A percentile compares a stretch with the other conserved stretches of the same genome.
These are phyloP conservation scores for Vireo altiloquus DNA, from an alignment of 2,113 vertebrate species.

Conservation along the genomic window DNA sequence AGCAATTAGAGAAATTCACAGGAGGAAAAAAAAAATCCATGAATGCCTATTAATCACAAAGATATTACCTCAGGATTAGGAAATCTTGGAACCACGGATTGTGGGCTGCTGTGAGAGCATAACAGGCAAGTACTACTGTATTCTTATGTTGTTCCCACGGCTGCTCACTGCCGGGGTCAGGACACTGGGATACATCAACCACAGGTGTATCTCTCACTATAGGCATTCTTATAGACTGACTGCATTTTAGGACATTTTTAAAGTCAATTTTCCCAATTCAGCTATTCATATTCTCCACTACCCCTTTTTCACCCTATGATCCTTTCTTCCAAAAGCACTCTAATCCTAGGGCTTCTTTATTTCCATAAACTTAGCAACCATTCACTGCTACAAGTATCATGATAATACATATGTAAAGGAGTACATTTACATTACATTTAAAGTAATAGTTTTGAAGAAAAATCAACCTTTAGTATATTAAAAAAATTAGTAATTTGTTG, in stretches of 20 bases:
- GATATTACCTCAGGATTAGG: conserved; percentile 25
- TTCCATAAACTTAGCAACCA: neutral
- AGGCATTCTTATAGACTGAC: neutral
- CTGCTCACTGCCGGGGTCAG: neutral
- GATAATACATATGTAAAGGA: neutral
- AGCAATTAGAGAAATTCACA: conserved; percentile 49
- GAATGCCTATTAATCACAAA: conserved; percentile 41
- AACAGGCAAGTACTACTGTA: neutral
- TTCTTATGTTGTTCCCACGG: neutral
- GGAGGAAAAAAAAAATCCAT: neutral
- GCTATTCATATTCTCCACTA: neutral
- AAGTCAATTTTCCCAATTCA: neutral
- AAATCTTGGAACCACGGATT: neutral
- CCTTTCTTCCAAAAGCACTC: neutral
- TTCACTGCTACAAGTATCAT: neutral
- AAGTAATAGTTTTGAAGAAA: neutral
- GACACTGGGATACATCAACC: neutral
- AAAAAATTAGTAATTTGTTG: neutral
- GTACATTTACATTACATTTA: neutral
- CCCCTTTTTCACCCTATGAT: neutral
- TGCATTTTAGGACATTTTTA: neutral
- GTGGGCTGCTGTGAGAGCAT: neutral
- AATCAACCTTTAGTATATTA: neutral
- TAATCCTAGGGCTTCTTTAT: neutral
- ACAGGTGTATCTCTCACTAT: neutral